Evolutionary conservation across 2,113 vertebrate genomes (phyloP).

Genomic region (Ctenomys sociabilis): DNA sequence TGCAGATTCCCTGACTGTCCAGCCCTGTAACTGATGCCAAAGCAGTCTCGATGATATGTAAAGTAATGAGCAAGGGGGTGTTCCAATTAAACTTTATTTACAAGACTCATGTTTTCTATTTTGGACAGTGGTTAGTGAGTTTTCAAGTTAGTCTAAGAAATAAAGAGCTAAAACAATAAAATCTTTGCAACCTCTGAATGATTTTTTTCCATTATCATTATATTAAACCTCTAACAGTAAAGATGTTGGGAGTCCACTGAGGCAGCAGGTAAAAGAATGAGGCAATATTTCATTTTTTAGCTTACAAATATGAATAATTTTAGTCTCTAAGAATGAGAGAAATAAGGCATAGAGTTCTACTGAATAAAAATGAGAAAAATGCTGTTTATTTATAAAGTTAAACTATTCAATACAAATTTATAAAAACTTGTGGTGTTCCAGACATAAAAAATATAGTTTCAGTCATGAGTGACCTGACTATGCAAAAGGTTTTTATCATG

Average conservation of each 20-base stretch:
- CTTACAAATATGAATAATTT: not conserved
- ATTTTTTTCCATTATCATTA: not conserved
- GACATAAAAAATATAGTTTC: not conserved
- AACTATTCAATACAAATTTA: not conserved
- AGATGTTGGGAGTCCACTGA: not conserved
- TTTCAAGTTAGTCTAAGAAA: not conserved
- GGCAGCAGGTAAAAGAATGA: not conserved
- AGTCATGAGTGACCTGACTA: not conserved
- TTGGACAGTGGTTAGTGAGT: not conserved
- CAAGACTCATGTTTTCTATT: not conserved
- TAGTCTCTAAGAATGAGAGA: not conserved
- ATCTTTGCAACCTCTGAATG: not conserved
- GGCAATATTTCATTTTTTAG: not conserved
- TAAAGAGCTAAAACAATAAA: not conserved
- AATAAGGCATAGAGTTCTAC: not conserved
- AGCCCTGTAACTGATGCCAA: not conserved
- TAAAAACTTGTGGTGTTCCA: not conserved
- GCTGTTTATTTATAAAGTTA: not conserved
- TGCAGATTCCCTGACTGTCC: not conserved
- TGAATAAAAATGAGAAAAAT: slow-evolving; percentile 1
- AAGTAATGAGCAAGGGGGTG: not conserved
- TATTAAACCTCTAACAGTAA: not conserved
- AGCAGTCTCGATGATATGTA: not conserved
- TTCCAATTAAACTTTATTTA: slow-evolving; percentile 45
- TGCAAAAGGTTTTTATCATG: not conserved